Evolutionary conservation across 2,888 invertebrate genomes (phyloP).

Genomic region (Drosophila pseudotalamancana): DNA sequence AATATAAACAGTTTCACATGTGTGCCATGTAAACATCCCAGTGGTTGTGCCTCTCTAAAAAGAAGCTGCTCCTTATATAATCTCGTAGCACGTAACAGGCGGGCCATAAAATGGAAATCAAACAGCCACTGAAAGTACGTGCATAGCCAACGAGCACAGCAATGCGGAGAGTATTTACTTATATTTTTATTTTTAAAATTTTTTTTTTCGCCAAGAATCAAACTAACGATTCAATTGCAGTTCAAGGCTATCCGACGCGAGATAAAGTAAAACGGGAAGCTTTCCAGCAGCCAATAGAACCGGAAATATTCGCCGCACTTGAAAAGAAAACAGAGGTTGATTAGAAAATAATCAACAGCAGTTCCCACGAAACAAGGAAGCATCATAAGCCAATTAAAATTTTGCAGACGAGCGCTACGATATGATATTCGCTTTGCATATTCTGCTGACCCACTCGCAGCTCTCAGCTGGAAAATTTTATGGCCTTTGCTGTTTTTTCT

Average conservation of each 20-base stretch:
- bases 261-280: conserved; percentile 23
- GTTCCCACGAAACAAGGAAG: background rate
- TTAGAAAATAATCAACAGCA: conserved; percentile 17
- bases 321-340: background rate
- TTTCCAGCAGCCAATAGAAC: conserved; percentile 1
- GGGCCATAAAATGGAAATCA: conserved; percentile 36
- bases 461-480: conserved; percentile 2
- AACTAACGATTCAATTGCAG: conserved; percentile 23
- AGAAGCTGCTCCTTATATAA: conserved; percentile 18
- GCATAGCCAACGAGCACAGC: conserved; percentile 15
- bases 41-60: conserved; percentile 1
- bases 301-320: conserved; percentile 22
- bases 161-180: conserved; percentile 13
- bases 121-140: conserved; percentile 21
- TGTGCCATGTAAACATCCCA: conserved; percentile 9
- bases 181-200: background rate
- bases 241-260: conserved; percentile 27
- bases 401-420: background rate
- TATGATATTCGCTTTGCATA: conserved; percentile 8
- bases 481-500: conserved; percentile 3
- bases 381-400: conserved; percentile 5
- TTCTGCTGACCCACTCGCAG: conserved; percentile 39
- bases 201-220: conserved; percentile 17
- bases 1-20: background rate
- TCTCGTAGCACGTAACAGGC: conserved; percentile 35